Evolutionary conservation across 2,888 invertebrate genomes (phyloP), one percentile per base, ranked within the genome.

Genomic region (Antitype chi): DNA sequence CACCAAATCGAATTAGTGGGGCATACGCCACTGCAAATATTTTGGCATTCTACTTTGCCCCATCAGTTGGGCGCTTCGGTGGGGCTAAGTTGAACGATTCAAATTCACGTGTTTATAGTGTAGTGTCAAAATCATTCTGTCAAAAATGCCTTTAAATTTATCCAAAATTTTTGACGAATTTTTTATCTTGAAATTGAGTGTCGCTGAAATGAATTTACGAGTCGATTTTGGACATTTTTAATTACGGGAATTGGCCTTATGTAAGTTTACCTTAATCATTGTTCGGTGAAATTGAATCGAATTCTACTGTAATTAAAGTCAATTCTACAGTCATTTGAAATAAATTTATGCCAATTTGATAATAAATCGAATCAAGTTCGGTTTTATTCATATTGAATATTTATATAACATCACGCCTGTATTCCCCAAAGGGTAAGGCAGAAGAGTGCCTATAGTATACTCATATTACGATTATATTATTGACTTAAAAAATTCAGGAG

Each of bases 241-340:
- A 17, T 17, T 28, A 11, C 9, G 20, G 0, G 4, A 20, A 25
- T 20, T 32, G 11, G 6, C 20, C 6, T 11, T 28, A 28, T 20
- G n/a, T n/a, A 17, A 7, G n/a, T 70, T n/a, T 28, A 32, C 7
- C 17, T 66, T 8, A 8, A n/a, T 7, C 2, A 66, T 32, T 7
- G 17, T 11, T 15, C 15, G 25, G 15, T 52, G 23, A 43, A 25
- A 28, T 52, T 43, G 17, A 60, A 60, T 75, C 13, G 11, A 9
- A 7, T 28, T 25, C 5, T 11, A 28, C 28, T 43, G 8, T 28
- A 60, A 38, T 49, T n/a, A 17, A 74, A 43, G 15, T 25, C 1
- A 32, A 57, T 74, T 74, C 59, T 20, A 74, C 20, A 32, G 47
- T 11, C 0, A 23, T 57, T 70, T 47, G 4, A 74, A 57, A 25